Evolutionary conservation across 1,140 invertebrate species (phyloP).

Genomic region (Trichomalopsis sarcophagae): DNA sequence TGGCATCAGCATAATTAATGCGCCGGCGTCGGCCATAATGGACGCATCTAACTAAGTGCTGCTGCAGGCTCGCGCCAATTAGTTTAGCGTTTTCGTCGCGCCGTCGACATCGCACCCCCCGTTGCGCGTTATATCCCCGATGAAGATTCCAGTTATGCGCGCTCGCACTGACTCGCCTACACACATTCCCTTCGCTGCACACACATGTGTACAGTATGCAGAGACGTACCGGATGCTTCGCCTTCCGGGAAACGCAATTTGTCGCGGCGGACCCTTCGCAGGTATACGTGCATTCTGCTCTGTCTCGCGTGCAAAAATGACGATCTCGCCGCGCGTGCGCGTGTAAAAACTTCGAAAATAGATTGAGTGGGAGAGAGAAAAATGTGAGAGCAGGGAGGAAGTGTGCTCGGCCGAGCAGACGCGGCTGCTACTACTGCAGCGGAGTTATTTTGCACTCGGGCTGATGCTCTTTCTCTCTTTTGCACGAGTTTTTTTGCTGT

Average conservation of each 20-base stretch:
- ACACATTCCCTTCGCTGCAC: not conserved
- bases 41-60: constrained; percentile 5
- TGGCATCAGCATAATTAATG: not conserved
- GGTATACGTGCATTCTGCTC: not conserved
- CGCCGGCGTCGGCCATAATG: not conserved
- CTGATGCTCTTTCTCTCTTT: not conserved
- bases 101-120: too few species aligned
- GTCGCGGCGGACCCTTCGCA: not conserved
- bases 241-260: constrained; percentile 14
- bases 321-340: not conserved
- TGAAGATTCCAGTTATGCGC: constrained; percentile 15
- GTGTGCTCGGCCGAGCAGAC: constrained; percentile 16
- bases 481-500: not conserved
- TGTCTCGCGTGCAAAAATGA: constrained; percentile 4
- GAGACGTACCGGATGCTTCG: not conserved
- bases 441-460: not conserved
- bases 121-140: not conserved
- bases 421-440: not conserved
- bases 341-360: constrained; percentile 14
- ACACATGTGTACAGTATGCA: not conserved
- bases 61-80: constrained; percentile 27
- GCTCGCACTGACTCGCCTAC: not conserved
- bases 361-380: not conserved
- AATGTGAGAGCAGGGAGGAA: not conserved
- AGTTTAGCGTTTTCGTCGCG: constrained; percentile 39